A percentile compares a stretch with the other conserved stretches of the same genome.
phyloP scores from a whole-genome alignment of 2,113 vertebrate genomes.

The Brachyistius frenatus region DNA sequence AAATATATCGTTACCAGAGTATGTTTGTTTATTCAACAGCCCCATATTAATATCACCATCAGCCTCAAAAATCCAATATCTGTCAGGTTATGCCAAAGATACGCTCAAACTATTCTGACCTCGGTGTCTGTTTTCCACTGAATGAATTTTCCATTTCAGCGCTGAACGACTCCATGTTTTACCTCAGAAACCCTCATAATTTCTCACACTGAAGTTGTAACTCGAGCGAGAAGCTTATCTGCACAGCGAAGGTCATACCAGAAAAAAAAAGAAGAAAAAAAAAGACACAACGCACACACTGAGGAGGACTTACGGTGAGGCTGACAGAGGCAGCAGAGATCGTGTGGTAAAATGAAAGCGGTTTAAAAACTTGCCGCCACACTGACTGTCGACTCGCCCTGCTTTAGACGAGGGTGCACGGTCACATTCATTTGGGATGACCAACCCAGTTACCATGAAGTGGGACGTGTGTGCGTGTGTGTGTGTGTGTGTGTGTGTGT shows the following conservation, averaged over 20 bases:
- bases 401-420: background rate
- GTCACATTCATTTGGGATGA: conserved; percentile 44
- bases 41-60: background rate
- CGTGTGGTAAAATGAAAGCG: background rate
- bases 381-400: background rate
- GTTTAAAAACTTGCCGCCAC: conserved; percentile 18
- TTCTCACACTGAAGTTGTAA: background rate
- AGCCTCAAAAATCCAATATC: background rate
- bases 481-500: too few species aligned
- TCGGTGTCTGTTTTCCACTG: background rate
- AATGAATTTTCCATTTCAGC: background rate
- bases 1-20: too few species aligned
- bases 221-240: conserved; percentile 15
- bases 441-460: conserved; percentile 18
- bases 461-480: background rate
- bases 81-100: background rate
- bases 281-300: background rate
- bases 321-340: background rate
- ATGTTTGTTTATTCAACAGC: too few species aligned
- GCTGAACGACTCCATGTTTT: background rate
- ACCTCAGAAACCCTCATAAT: background rate
- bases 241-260: background rate
- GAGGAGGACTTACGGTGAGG: background rate
- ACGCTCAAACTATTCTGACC: background rate
- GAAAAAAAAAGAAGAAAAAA: background rate